Conservation (phyloP, 2,113 vertebrate species). For the Oreamnos americanus region DNA sequence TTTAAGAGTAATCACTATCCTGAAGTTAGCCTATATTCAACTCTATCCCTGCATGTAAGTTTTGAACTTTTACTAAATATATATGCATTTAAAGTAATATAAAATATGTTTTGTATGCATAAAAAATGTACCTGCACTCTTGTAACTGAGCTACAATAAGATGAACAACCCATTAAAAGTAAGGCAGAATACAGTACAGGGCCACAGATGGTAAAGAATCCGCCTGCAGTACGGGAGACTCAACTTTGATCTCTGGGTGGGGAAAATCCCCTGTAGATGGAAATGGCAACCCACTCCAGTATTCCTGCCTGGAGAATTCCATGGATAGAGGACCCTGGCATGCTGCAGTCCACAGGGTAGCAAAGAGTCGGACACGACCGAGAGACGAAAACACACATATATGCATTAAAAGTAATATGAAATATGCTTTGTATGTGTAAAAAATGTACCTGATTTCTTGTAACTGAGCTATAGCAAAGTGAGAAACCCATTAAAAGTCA, state of each 20-base stretch:
- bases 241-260: not conserved
- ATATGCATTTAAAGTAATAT: not conserved
- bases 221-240: fast-evolving
- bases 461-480: not conserved
- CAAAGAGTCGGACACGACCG: not conserved
- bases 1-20: not conserved
- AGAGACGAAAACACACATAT: not conserved
- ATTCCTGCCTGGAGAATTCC: not conserved
- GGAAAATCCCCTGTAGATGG: not conserved
- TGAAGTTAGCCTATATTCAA: not conserved
- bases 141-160: not conserved
- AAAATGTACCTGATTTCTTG: not conserved
- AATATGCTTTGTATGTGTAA: not conserved
- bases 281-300: not conserved
- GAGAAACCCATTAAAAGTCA: not conserved
- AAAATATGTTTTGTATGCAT: not conserved
- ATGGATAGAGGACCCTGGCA: not conserved
- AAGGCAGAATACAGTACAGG: not conserved
- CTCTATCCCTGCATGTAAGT: not conserved
- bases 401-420: not conserved
- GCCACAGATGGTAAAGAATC: not conserved
- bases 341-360: not conserved
- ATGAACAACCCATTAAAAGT: not conserved
- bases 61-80: not conserved
- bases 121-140: not conserved